Evolutionary conservation across 1,140 invertebrate species (phyloP), one percentile per base, ranked within the genome.

Genomic region (Augochlora pura): DNA sequence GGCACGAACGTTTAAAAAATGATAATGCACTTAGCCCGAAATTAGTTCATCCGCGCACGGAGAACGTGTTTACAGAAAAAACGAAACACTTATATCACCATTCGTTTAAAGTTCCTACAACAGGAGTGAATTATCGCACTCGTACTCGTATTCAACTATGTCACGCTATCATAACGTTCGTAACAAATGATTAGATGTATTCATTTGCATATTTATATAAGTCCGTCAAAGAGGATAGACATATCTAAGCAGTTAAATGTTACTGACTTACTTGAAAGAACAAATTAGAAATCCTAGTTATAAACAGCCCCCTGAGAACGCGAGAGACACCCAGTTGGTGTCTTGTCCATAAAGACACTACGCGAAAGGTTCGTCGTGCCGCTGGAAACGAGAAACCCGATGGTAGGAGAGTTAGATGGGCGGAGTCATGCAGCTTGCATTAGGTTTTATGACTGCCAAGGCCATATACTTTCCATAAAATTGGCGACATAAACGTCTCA

Each of bases 401-500:
- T 65, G 63, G 63, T 73, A 67, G 63, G 39, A 79, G 60, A 46
- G 16, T 67, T 52, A 74, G 14, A 60, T 32, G 54, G 39, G 21
- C n/a, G 67, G 46, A 46, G 49, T n/a, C 38, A 39, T 77, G 67
- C 8, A 62, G 14, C 49, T 81, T 65, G 60, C 39, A 83, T 83
- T 54, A 54, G 52, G 18, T 42, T 82, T 77, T 46, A 82, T 68
- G 25, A 85, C 74, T 75, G 76, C 38, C 68, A 85, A 85, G 75
- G 84, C 60, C 62, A 62, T n/a, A 18, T 69, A 54, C 25, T 86
- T 85, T 86, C 80, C 68, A 73, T 76, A 79, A 82, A 72, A 82
- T 82, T 69, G 57, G 38, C 71, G 52, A 16, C 14, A 23, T 42
- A 49, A 63, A 64, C 69, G 63, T 79, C 57, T 63, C 23, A 62